Base-by-base conservation (phyloP, 2,797 vertebrate genomes). In the Tauraco hartlaubi region DNA sequence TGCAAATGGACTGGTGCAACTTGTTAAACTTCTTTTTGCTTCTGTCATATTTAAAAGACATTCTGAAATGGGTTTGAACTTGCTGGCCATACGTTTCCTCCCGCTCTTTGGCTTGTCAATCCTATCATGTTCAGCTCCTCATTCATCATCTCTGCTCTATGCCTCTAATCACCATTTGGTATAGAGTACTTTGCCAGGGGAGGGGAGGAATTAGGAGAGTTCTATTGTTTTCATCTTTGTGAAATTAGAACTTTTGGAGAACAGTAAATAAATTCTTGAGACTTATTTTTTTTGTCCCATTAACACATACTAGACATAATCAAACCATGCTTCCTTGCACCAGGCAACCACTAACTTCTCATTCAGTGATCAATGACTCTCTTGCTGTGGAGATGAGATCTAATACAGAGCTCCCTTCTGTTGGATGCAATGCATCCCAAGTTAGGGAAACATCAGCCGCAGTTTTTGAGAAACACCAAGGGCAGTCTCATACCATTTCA, bases 271-370 rank as follows among this genome's bases (percentile, higher is more conserved):
- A 78, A 74, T 10, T 55, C 39, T 7, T 10, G 43, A 59, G 73
- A 9, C 5, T 7, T 51, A 29, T 55, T 23, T 54, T 21, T 7
- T 43, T 21, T 11, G 3, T 0, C 1, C 15, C 15, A 11, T 81
- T 78, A 78, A 17, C 28, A 37, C 21, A 33, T 23, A 56, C 8
- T 8, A 72, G 35, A 41, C 46, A 18, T 15, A 19, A 73, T 19
- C 59, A 71, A 80, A 58, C 18, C 29, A 9, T 16, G 19, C 15
- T 59, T 61, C 51, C 33, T n/a, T 29, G 54, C 54, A 71, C 44
- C 0, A 0, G 52, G 41, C 25, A 35, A 66, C 35, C 52, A 8
- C 29, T 46, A 3, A 29, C 43, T 91, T 35, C 29, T 83, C 31
- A 9, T 58, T 62, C 16, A 1, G 6, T 41, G n/a, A 64, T 28